Conservation (phyloP, 1,140 invertebrate species). For the Doryteuthis pealeii region DNA sequence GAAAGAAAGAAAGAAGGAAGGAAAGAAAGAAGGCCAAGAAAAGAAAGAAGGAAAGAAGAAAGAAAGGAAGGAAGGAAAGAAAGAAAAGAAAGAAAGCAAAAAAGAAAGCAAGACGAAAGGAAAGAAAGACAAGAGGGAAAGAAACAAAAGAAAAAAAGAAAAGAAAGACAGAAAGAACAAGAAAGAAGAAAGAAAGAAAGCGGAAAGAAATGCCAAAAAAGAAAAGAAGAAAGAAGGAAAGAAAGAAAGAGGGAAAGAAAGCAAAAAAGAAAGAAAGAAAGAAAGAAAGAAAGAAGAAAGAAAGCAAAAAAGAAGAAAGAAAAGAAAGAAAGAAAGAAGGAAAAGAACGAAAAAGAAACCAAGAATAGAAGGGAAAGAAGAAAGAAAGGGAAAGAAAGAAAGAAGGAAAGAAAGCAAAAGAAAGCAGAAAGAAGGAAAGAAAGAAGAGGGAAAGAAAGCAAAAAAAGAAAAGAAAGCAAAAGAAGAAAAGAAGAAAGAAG, state of each 20-base stretch:
- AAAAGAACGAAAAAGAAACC: not conserved
- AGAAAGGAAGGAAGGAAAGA: not conserved
- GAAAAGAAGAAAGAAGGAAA: not conserved
- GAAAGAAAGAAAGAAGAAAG: not conserved
- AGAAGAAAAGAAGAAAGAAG: not conserved
- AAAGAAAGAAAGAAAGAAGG: not conserved
- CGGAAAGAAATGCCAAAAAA: not conserved
- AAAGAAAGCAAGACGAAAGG: too few species aligned
- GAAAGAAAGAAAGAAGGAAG: not conserved
- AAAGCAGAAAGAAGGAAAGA: too few species aligned
- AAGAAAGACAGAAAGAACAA: not conserved
- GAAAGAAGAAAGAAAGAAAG: too few species aligned
- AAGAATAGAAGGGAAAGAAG: not conserved
- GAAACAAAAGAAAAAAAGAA: not conserved
- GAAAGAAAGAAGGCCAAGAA: not conserved
- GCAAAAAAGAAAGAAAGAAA: not conserved
- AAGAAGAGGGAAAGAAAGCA: not conserved
- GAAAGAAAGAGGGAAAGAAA: not conserved
- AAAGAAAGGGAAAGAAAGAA: not conserved
- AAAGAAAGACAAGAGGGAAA: too few species aligned
- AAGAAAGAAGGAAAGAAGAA: not conserved
- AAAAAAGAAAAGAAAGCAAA: not conserved
- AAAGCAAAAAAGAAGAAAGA: not conserved
- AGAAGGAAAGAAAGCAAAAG: not conserved
- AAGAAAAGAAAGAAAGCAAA: too few species aligned